phyloP scores from a whole-genome alignment of 2,113 vertebrate genomes.

The Cyanistes caeruleus region DNA sequence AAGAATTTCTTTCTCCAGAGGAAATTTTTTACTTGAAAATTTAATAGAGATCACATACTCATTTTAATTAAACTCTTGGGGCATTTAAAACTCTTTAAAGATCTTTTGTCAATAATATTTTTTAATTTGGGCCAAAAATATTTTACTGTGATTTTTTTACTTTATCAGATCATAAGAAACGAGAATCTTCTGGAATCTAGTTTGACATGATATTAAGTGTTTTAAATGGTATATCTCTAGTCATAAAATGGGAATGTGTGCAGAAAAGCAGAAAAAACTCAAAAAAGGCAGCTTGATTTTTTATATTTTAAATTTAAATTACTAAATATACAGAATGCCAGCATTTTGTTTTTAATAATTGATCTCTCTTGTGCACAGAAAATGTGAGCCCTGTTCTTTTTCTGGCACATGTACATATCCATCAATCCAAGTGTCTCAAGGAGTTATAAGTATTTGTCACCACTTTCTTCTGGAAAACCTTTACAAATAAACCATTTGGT shows the following conservation, averaged over 20 bases:
- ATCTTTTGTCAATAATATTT: neutral
- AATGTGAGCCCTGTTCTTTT: neutral
- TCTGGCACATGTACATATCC: neutral
- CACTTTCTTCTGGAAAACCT: neutral
- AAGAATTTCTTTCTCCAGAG: neutral
- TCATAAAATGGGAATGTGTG: neutral
- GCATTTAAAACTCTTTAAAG: neutral
- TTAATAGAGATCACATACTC: neutral
- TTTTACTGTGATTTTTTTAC: neutral
- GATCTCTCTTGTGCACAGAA: neutral
- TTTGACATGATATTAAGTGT: neutral
- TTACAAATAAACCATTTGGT: neutral
- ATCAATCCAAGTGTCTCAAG: neutral
- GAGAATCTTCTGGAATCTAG: neutral
- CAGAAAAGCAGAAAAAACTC: neutral
- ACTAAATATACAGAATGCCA: neutral
- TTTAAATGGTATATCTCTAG: neutral
- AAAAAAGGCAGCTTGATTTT: neutral
- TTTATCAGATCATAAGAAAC: neutral
- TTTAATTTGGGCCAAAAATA: neutral
- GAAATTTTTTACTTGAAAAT: neutral
- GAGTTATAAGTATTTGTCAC: neutral
- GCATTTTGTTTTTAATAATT: neutral
- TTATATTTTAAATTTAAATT: neutral
- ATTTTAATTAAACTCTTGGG: neutral